Evolutionary conservation across 2,797 vertebrate genomes (phyloP).

Genomic region (Onychomys torridus): DNA sequence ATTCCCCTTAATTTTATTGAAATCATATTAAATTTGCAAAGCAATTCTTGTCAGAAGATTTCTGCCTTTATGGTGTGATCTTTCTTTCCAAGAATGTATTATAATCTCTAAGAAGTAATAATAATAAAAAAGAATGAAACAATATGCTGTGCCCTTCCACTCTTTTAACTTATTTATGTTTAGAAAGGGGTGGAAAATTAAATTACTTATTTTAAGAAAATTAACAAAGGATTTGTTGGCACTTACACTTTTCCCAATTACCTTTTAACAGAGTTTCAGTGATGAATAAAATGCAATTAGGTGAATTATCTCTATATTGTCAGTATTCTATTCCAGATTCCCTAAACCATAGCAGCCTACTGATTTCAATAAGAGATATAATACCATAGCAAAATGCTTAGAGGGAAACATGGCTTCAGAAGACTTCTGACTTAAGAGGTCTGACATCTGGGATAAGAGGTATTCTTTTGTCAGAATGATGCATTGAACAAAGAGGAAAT

Average conservation of each 20-base stretch:
- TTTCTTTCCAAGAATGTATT: neutral
- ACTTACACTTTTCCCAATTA: neutral
- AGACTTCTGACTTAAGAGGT: neutral
- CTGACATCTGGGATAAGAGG: neutral
- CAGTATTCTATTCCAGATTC: neutral
- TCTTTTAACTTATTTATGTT: neutral
- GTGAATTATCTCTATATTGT: neutral
- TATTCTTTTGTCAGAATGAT: conserved; percentile 44
- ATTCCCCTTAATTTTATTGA: neutral
- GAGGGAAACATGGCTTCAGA: neutral
- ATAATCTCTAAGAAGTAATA: neutral
- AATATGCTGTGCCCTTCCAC: neutral
- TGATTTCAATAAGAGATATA: neutral
- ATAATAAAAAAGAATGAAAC: neutral
- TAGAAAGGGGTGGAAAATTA: neutral
- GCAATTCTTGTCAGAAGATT: neutral
- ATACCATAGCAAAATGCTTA: neutral
- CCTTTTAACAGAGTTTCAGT: neutral
- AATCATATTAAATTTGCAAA: conserved; percentile 16
- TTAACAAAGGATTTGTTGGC: neutral
- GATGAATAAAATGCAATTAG: conserved; percentile 45
- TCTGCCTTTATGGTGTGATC: neutral
- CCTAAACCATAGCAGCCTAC: neutral
- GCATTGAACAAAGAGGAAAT: conserved; percentile 27
- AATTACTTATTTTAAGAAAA: conserved; percentile 30